Base-by-base conservation (phyloP, 2,797 vertebrate genomes). In the Gastrophryne carolinensis region DNA sequence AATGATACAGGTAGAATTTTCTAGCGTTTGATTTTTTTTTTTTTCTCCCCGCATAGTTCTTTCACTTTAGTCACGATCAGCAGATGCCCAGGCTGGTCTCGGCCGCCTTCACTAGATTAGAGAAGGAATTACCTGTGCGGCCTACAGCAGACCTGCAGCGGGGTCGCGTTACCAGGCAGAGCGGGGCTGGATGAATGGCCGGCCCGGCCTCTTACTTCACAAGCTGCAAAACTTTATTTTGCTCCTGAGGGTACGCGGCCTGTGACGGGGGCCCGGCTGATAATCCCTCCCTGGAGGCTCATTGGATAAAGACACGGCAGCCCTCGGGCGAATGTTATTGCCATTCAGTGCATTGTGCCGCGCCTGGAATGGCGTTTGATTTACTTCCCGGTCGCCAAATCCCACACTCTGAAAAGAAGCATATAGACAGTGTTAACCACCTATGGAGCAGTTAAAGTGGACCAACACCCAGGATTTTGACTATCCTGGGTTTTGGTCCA, bases 211-310 rank as follows among this genome's bases (percentile, higher is more conserved):
- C 64, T 47, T 74, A 66, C 70, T 62, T 70, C 53, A 13, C 65
- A 76, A 70, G 69, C 57, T 52, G 53, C 65, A 54, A 34, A 69
- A 58, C 47, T 68, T 68, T 61, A 75, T 75, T 65, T 56, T 56
- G 27, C 73, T 54, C 26, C 5, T 15, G 73, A 52, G 58, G 24
- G 27, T 64, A 47, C 26, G 57, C 50, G 63, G 27, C 58, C 49
- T 77, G 66, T 52, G 47, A 70, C 47, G 27, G 58, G 27, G 58
- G 71, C 66, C 54, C 49, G 37, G 66, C 34, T 63, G 66, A 71
- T 77, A 77, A 77, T 70, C 57, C 66, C 66, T n/a, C n/a, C 37
- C 74, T 19, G 35, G 74, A 56, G 74, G 52, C 74, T 57, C 49
- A 29, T 77, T 77, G 49, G n/a, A 35, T 49, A 47, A 77, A 57